Evolutionary conservation across 2,113 vertebrate species (phyloP).

Genomic region (Loxodonta africana): DNA sequence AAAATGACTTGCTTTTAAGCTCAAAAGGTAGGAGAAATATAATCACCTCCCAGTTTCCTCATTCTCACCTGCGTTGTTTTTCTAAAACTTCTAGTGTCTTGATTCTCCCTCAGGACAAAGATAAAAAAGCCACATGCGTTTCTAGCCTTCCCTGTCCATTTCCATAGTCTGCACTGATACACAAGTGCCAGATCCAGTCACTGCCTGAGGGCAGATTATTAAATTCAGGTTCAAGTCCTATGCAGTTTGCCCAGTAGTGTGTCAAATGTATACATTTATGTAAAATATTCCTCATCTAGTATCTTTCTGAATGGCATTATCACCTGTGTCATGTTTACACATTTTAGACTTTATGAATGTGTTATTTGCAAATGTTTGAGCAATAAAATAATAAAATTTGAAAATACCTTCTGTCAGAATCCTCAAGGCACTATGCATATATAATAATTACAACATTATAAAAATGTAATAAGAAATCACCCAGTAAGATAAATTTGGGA

Average conservation of each 20-base stretch:
- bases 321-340: conserved; percentile 49
- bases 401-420: conserved; percentile 65
- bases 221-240: not conserved
- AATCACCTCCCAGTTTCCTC: not conserved
- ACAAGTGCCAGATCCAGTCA: not conserved
- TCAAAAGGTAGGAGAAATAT: not conserved
- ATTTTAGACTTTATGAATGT: conserved; percentile 65
- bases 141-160: not conserved
- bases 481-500: conserved; percentile 54
- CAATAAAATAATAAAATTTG: conserved; percentile 70
- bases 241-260: not conserved
- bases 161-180: not conserved
- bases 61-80: not conserved
- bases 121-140: rapidly evolving
- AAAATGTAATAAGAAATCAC: conserved; percentile 60
- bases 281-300: conserved; percentile 8
- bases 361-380: conserved; percentile 70
- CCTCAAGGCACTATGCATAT: conserved; percentile 47
- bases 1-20: not conserved
- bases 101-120: not conserved
- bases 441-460: conserved; percentile 75
- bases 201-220: not conserved
- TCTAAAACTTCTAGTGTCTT: not conserved
- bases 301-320: conserved; percentile 23
- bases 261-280: conserved; percentile 13